These are phyloP conservation scores for Chironomus riparius DNA, from an alignment of 2,888 invertebrate genomes.

Conservation along the genomic window DNA sequence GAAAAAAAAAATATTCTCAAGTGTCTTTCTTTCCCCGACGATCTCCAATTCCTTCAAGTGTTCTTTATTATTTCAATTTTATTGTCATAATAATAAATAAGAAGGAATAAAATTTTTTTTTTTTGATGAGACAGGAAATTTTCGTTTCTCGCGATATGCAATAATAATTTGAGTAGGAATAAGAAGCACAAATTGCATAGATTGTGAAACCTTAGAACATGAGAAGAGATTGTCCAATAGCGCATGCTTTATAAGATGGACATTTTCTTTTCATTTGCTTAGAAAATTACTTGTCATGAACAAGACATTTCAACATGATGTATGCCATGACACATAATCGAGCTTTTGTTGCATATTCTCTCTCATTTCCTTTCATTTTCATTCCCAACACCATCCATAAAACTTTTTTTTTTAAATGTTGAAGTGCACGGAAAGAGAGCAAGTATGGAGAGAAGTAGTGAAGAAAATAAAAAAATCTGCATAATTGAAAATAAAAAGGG, in stretches of 20 bases:
- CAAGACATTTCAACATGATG: background rate
- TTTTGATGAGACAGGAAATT: background rate
- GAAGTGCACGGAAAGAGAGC: background rate
- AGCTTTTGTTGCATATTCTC: background rate
- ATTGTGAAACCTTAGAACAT: background rate
- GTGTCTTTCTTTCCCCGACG: background rate
- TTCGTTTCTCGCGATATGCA: background rate
- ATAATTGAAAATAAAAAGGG: background rate
- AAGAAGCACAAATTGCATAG: too few relatives aligned
- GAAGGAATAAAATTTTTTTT: background rate
- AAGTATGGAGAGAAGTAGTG: too few relatives aligned
- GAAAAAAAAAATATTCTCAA: conserved; percentile 8
- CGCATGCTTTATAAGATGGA: conserved; percentile 14
- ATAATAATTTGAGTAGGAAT: too few relatives aligned
- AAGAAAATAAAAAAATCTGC: background rate
- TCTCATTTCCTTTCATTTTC: background rate
- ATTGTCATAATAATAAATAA: background rate
- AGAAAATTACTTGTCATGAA: background rate
- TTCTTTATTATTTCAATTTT: conserved; percentile 20
- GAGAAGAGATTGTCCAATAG: background rate
- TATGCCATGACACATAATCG: background rate
- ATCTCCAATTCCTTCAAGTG: background rate
- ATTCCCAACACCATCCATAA: too few relatives aligned
- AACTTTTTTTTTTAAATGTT: too few relatives aligned
- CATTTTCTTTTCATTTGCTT: background rate